These are phyloP conservation scores for Phyllotreta cruciferae DNA, from an alignment of 2,888 invertebrate species.

Conservation along the genomic window DNA sequence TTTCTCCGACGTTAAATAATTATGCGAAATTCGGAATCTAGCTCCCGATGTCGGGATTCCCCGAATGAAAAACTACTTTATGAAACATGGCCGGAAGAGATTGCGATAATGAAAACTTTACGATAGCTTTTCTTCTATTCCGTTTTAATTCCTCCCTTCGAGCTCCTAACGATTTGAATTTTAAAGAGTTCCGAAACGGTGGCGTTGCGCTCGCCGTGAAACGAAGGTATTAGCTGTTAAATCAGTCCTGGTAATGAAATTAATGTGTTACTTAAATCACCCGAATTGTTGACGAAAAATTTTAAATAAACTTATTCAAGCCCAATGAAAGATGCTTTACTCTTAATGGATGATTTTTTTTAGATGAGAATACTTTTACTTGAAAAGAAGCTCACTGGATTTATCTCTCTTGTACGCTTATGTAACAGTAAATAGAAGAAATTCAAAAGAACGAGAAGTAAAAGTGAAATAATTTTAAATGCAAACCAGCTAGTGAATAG, in stretches of 20 bases:
- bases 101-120: conserved; percentile 39
- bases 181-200: conserved; percentile 13
- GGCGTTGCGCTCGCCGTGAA: background rate
- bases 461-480: conserved; percentile 10
- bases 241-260: conserved; percentile 13
- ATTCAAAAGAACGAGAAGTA: conserved; percentile 14
- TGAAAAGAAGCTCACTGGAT: background rate
- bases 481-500: conserved; percentile 8
- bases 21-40: conserved; percentile 1
- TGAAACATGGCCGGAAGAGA: conserved; percentile 36
- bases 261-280: conserved; percentile 6
- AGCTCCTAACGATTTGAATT: conserved; percentile 26
- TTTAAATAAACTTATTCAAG: background rate
- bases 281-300: background rate
- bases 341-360: too few relatives aligned
- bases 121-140: conserved; percentile 27
- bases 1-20: background rate
- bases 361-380: too few relatives aligned
- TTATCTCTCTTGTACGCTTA: background rate
- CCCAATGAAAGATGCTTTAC: background rate
- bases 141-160: conserved; percentile 24
- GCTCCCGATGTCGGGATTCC: conserved; percentile 20
- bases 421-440: conserved; percentile 6
- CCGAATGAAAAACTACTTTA: conserved; percentile 34
- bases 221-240: conserved; percentile 13